Conservation (phyloP, 1,140 invertebrate genomes). For the Cotesia vestalis region DNA sequence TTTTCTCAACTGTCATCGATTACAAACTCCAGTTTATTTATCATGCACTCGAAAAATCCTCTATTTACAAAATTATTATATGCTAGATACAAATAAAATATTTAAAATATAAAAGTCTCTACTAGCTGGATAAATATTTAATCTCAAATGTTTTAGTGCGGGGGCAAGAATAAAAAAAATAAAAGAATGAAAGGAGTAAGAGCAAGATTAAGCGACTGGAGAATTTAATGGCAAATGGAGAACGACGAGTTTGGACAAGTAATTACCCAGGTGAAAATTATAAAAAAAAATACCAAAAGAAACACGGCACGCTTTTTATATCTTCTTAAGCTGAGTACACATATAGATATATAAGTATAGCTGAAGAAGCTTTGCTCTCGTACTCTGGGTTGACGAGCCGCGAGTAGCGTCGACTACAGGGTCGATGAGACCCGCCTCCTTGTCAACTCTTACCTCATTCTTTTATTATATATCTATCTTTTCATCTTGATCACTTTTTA, state of each 20-base stretch:
- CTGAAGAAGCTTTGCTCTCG: neutral
- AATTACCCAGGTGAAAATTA: slow-evolving; percentile 16
- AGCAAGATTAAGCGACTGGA: no score
- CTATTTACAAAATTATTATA: no score
- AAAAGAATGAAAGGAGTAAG: no score
- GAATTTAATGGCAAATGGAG: no score
- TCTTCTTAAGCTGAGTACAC: neutral
- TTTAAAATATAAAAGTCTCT: no score
- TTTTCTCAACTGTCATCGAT: neutral
- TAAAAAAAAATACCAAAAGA: neutral
- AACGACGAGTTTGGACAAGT: no score
- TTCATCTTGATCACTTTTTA: slow-evolving; percentile 22
- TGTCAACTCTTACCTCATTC: slow-evolving; percentile 21
- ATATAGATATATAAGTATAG: no score
- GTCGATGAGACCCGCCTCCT: slow-evolving; percentile 30
- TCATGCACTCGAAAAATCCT: no score
- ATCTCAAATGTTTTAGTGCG: no score
- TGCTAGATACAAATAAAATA: no score
- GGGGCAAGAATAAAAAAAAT: no score
- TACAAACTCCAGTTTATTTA: neutral
- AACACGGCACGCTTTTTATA: neutral
- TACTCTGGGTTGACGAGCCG: neutral
- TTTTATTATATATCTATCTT: neutral
- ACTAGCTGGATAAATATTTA: no score
- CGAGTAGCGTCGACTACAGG: slow-evolving; percentile 26